phyloP scores from a whole-genome alignment of 2,113 vertebrate species.

The Alouatta palliata region DNA sequence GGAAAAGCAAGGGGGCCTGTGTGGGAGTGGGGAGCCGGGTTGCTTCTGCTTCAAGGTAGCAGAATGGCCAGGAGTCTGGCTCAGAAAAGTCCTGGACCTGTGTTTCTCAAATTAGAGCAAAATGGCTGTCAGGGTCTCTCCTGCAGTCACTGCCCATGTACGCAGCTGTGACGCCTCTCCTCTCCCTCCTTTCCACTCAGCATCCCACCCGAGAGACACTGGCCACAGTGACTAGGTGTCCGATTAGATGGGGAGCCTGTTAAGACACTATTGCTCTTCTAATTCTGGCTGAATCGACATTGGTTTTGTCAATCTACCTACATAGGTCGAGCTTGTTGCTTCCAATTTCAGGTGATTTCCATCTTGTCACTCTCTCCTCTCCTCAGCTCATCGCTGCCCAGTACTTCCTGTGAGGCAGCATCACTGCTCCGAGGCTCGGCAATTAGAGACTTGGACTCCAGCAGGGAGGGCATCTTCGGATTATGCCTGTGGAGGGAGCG shows the following conservation, averaged over 20 bases:
- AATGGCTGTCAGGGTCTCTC: not conserved
- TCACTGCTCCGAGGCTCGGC: not conserved
- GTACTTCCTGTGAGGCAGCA: not conserved
- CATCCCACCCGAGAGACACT: not conserved
- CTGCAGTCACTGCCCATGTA: not conserved
- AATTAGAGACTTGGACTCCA: slow-evolving; percentile 57
- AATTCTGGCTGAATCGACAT: slow-evolving; percentile 27
- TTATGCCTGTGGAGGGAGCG: slow-evolving; percentile 51
- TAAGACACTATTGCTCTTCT: slow-evolving; percentile 44
- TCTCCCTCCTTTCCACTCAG: not conserved
- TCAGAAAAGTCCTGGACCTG: not conserved
- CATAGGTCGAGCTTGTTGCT: not conserved
- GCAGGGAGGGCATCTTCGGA: slow-evolving; percentile 40
- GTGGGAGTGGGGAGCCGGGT: not conserved
- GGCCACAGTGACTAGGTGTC: not conserved
- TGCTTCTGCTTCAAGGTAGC: not conserved
- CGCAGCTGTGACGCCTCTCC: fast-evolving
- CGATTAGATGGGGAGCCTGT: not conserved
- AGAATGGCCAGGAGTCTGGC: not conserved
- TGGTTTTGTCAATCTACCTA: slow-evolving; percentile 35
- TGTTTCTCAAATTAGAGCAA: not conserved
- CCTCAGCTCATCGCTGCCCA: not conserved
- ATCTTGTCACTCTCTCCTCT: slow-evolving; percentile 6
- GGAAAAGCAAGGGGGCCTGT: not conserved
- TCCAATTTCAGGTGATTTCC: slow-evolving; percentile 55